Evolutionary conservation across 1,140 invertebrate species (phyloP), one percentile per base, ranked within the genome.

Genomic region (Centruroides sculpturatus): DNA sequence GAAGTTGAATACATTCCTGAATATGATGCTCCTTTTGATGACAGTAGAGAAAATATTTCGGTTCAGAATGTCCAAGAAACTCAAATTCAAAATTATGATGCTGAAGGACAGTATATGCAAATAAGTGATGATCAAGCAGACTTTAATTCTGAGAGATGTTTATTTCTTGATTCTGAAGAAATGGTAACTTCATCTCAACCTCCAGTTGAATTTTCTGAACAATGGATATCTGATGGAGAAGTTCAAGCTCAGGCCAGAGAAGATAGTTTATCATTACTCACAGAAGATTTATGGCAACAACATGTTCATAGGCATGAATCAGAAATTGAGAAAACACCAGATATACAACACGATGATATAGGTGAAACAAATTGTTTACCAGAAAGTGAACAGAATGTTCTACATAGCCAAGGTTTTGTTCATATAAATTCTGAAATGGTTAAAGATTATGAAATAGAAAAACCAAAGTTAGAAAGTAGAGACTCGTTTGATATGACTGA

Each of bases 1-100:
- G 80, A 82, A 71, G 74, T 77, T 12, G 79, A 80, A 53, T 78
- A 76, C 64, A 72, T 73, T 63, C 71, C 76, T 57, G 75, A 77
- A 67, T 74, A 72, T 68, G 76, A 75, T 67, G 72, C 68, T 69
- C 66, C 71, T 36, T 52, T 59, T 49, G 62, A 35, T 53, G 58
- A 36, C 47, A 47, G 35, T 53, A 56, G 57, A 59, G 54, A 56
- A 48, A 49, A 50, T 59, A 49, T 12, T n/a, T 41, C 12, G 13
- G 56, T 50, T 59, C 57, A 59, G 36, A 55, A 53, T 41, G 8
- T 41, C 3, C 5, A 8, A 41, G 41, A 41, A 41, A 41, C 41
- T 41, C 41, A 41, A 8, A 8, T 8, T 41, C 41, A 41, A 41
- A 8, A 41, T 41, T 59, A 56, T 60, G 57, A 63, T 57, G n/a